These are phyloP conservation scores for Panurus biarmicus DNA, from an alignment of 2,113 vertebrate species.

Conservation along the genomic window DNA sequence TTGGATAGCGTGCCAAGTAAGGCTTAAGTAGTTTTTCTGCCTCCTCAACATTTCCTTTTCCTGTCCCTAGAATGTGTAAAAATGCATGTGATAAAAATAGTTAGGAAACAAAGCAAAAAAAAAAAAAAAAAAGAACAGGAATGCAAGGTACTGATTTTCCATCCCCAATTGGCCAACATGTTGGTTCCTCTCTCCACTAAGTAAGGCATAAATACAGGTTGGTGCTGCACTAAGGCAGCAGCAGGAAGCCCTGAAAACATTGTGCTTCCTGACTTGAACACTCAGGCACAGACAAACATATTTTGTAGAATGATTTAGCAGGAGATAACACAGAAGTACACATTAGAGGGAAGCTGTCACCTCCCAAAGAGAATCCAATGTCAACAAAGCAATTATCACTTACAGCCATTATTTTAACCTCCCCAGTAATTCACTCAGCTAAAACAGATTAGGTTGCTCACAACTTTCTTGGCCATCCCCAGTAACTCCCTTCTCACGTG, in stretches of 20 bases:
- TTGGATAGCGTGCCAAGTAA: conserved; percentile 89
- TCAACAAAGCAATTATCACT: neutral
- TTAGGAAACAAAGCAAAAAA: neutral
- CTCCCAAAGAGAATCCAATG: neutral
- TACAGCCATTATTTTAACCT: neutral
- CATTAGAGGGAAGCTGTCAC: neutral
- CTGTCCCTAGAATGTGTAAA: conserved; percentile 79
- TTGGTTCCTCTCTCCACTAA: neutral
- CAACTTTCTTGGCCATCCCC: neutral
- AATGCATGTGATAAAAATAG: neutral
- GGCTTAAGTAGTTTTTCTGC: conserved; percentile 89
- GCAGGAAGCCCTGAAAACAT: neutral
- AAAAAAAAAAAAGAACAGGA: neutral
- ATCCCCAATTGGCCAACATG: neutral
- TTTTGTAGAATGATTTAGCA: neutral
- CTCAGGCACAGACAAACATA: neutral
- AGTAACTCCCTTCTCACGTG: neutral
- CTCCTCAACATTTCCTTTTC: conserved; percentile 89
- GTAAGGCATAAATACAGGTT: neutral
- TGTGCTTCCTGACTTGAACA: neutral
- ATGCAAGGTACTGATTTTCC: neutral
- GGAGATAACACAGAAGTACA: neutral
- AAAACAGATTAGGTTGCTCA: neutral
- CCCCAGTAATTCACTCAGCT: neutral
- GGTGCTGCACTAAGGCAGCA: neutral